These are phyloP conservation scores for Fulmarus glacialis DNA, from an alignment of 2,113 vertebrate species.

Conservation along the genomic window DNA sequence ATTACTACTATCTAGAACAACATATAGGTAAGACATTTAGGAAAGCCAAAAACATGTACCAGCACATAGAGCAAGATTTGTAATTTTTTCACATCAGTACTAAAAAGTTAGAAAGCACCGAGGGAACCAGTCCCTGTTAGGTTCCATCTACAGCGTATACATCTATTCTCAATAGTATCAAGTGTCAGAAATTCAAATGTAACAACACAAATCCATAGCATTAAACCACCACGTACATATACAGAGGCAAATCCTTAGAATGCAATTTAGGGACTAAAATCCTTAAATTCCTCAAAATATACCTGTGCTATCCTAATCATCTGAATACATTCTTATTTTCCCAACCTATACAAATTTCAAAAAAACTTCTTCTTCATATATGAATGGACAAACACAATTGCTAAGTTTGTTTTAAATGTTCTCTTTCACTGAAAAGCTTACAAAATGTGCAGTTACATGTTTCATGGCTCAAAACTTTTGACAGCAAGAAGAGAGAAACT, in stretches of 20 bases:
- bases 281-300: neutral
- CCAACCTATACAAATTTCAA: neutral
- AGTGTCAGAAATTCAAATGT: neutral
- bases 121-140: neutral
- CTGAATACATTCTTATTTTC: neutral
- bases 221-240: neutral
- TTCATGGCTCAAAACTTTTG: neutral
- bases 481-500: neutral
- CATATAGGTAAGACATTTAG: neutral
- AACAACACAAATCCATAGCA: neutral
- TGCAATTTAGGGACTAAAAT: neutral
- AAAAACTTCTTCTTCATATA: neutral
- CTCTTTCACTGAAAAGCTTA: neutral
- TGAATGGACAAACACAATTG: neutral
- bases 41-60: neutral
- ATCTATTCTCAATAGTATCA: neutral
- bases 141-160: neutral
- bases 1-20: neutral
- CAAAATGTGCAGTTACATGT: neutral
- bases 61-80: neutral
- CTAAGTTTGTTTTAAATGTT: neutral
- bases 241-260: neutral
- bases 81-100: neutral
- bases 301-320: neutral
- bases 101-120: neutral